phyloP scores from a whole-genome alignment of 2,888 invertebrate species.

The Oscheius myriophilus region DNA sequence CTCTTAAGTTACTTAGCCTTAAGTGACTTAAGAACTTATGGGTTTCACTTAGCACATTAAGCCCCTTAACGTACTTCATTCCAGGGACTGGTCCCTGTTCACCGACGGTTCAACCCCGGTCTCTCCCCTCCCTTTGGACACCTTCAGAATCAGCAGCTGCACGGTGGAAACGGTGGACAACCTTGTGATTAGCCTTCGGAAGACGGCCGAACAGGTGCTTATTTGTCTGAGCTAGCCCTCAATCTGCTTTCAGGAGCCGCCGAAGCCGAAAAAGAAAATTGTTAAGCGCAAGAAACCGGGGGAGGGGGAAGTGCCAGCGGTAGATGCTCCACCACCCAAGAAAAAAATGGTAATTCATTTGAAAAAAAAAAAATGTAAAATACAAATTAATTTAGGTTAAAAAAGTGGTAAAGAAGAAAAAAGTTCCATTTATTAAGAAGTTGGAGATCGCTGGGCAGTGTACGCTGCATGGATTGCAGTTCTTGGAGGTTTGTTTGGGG shows the following conservation, averaged over 20 bases:
- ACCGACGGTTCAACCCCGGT: conserved; percentile 50
- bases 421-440: conserved; percentile 42
- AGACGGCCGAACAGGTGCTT: conserved; percentile 26
- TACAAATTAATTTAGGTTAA: conserved; percentile 27
- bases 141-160: conserved; percentile 48
- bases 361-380: conserved; percentile 23
- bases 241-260: conserved; percentile 9
- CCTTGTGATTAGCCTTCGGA: conserved; percentile 38
- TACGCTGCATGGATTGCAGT: conserved; percentile 47
- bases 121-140: conserved; percentile 47
- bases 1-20: no score
- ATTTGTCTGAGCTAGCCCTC: background rate
- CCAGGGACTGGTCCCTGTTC: conserved; percentile 52
- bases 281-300: conserved; percentile 18
- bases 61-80: background rate
- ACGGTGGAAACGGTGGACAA: conserved; percentile 54
- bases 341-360: background rate
- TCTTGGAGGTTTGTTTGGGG: conserved; percentile 41
- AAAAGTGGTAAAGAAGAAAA: conserved; percentile 40
- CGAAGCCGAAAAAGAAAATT: conserved; percentile 42
- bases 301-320: background rate
- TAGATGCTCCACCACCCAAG: conserved; percentile 7
- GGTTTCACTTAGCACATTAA: no score
- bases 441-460: conserved; percentile 54
- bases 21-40: no score